Evolutionary conservation across 2,888 invertebrate species (phyloP), one percentile per base, ranked within the genome.

Genomic region (Pammene aurita): DNA sequence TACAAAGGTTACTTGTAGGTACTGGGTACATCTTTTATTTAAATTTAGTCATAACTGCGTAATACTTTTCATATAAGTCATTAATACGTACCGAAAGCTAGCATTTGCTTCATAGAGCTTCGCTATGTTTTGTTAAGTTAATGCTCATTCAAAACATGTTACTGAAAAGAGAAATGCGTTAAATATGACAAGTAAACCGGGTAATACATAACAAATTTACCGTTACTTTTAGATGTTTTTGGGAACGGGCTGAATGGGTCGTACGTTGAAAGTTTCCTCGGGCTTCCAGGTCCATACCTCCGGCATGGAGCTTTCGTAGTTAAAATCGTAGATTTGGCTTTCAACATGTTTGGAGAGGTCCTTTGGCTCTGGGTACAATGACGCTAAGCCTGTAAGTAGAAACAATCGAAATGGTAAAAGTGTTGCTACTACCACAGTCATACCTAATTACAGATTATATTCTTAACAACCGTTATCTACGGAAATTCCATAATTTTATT

Each of bases 361-460:
- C 75, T 94, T 94, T 50, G 97, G 97, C 85, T 97, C 96, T 0
- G 97, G 97, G 84, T 97, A 97, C 5, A 96, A 95, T 4, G 97
- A 96, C 4, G 97, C 97, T 74, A 96, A 93, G 87, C 95, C 96
- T 96, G 82, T 16, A 84, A 11, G 18, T 52, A 26, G 5, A 13
- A 52, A 26, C 6, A 52, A 50, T 7, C 6, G 0, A 16, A 48
- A 26, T 26, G 4, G 48, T 48, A 14, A 38, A 38, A 0, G 13
- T 44, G 5, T 2, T 26, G 4, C 26, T 26, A 26, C 26, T 26
- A 26, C 44, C 18, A 16, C 9, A 50, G 5, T n/a, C 44, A 16
- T 26, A 26, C 26, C 26, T 48, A 48, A 9, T 14, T 7, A 48
- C 7, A 48, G n/a, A 48, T 42, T 5, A 42, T 48, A n/a, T 48